Evolutionary conservation across 2,797 vertebrate species (phyloP), one percentile per base, ranked within the genome.

Genomic region (Acipenser oxyrinchus): DNA sequence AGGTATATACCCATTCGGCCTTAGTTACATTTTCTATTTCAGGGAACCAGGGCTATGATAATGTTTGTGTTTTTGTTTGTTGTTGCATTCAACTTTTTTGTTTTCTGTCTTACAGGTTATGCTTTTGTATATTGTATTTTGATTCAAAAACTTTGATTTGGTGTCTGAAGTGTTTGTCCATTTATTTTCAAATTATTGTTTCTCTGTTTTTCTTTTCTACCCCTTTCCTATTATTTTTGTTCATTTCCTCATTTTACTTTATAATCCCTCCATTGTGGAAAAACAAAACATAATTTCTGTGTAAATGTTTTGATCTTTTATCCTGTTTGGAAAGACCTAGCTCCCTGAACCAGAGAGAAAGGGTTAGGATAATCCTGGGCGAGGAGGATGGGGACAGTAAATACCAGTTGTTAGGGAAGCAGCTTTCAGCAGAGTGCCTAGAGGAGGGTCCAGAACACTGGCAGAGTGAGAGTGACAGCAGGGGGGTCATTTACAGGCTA

Each of bases 311-410:
- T 70, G 66, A 70, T 60, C 55, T 62, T 52, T 66, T 18, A 61
- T 71, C 71, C 63, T 50, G 23, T 18, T 65, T 67, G 13, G 64
- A 71, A 81, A 98, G 94, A 85, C 80, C 79, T 81, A 12, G 55
- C 55, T 13, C 74, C 64, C 68, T 83, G 73, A 88, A 87, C 70
- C 81, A 85, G n/a, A 90, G 82, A 74, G 87, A 87, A 74, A 93
- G 85, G 82, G 89, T 95, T 83, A 93, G 88, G 78, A 95, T 95
- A 76, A 88, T 97, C 83, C 92, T 87, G 87, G 89, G 89, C 71
- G 86, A 82, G 72, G 91, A 95, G 69, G 87, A 94, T 12, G 91
- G 88, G 86, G 89, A 93, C 73, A 83, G 77, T 71, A 88, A 89
- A 83, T 93, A 88, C 81, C 88, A 89, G 79, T 77, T 82, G 8